phyloP scores from a whole-genome alignment of 2,113 vertebrate genomes.

The Sceloporus undulatus region DNA sequence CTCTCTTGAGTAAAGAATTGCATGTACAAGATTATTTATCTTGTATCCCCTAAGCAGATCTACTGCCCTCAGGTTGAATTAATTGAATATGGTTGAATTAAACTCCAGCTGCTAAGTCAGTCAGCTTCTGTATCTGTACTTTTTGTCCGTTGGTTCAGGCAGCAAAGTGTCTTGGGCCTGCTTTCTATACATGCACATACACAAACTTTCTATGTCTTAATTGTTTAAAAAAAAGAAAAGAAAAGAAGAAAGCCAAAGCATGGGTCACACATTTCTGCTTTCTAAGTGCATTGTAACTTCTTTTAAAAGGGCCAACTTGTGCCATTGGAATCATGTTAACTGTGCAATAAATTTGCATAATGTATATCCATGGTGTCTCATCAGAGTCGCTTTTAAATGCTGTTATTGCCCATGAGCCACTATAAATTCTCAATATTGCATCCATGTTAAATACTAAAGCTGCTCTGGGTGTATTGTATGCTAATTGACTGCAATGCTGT shows the following conservation, averaged over 20 bases:
- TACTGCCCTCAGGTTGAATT: too few species aligned
- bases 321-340: slow-evolving; percentile 67
- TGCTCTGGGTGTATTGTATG: slow-evolving; percentile 39
- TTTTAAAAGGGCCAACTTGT: slow-evolving; percentile 65
- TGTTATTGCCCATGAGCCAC: slow-evolving; percentile 56
- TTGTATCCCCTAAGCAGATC: too few species aligned
- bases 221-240: neutral
- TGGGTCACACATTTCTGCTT: slow-evolving; percentile 18
- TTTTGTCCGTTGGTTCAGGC: too few species aligned
- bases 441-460: slow-evolving; percentile 57
- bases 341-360: slow-evolving; percentile 66
- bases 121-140: too few species aligned
- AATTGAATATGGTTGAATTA: too few species aligned
- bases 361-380: slow-evolving; percentile 59
- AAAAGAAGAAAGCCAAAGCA: neutral
- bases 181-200: neutral
- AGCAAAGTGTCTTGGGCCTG: neutral
- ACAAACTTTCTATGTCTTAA: neutral
- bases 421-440: slow-evolving; percentile 60
- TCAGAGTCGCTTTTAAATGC: slow-evolving; percentile 62
- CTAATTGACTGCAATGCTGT: slow-evolving; percentile 52
- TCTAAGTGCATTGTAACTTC: slow-evolving; percentile 34
- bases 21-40: too few species aligned
- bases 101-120: too few species aligned
- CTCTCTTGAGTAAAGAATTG: too few species aligned